Conservation (phyloP, 2,113 vertebrate species). For the Phodopus roborovskii region DNA sequence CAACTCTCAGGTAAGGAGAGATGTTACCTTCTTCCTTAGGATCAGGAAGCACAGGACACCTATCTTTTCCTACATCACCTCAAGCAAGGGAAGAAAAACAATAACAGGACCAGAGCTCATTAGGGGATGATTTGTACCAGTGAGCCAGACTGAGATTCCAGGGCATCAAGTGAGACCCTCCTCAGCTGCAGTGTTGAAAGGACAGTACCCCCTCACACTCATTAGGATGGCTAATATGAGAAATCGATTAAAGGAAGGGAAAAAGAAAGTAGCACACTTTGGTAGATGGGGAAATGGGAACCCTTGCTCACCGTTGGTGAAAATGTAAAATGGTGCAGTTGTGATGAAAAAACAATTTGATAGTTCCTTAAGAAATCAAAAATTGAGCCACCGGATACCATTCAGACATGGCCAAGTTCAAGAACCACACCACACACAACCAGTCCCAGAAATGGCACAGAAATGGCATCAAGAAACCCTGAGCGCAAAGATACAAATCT, state of each 20-base stretch:
- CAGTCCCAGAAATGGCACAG: too few species aligned
- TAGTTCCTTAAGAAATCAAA: background rate
- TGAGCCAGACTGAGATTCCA: background rate
- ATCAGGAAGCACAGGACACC: background rate
- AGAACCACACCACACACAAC: too few species aligned
- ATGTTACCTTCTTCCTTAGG: background rate
- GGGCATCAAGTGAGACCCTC: background rate
- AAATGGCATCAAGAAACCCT: too few species aligned
- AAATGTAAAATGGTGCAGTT: background rate
- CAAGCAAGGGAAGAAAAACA: background rate
- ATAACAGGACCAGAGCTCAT: background rate
- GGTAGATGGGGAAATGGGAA: background rate
- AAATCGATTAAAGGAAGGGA: background rate
- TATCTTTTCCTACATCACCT: background rate
- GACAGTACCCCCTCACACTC: background rate
- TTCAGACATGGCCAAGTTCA: too few species aligned
- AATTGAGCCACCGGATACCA: too few species aligned
- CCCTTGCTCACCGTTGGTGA: background rate
- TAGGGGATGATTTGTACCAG: background rate
- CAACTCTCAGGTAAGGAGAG: background rate
- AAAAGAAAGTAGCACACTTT: background rate
- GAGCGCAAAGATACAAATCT: too few species aligned
- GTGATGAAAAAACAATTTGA: background rate
- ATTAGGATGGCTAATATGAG: background rate
- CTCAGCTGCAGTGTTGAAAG: background rate